These are phyloP conservation scores for Pygocentrus nattereri DNA, from an alignment of 2,797 vertebrate species.

Conservation along the genomic window DNA sequence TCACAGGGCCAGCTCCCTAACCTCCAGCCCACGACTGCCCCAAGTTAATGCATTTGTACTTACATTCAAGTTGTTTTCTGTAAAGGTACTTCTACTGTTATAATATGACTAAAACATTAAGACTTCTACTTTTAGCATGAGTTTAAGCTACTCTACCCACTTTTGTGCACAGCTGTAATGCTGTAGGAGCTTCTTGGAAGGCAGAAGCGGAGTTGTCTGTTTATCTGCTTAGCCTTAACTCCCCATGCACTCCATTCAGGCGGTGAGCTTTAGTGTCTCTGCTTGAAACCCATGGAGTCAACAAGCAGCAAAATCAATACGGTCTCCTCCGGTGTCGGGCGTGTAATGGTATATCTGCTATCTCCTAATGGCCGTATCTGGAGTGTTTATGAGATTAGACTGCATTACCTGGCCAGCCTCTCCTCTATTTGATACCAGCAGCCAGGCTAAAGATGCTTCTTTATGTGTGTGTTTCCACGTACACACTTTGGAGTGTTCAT, in stretches of 20 bases:
- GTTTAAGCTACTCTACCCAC: not conserved
- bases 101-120: too few species aligned
- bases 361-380: constrained; percentile 77
- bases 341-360: constrained; percentile 79
- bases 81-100: too few species aligned
- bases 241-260: constrained; percentile 52
- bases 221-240: constrained; percentile 45
- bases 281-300: constrained; percentile 47
- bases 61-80: too few species aligned
- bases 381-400: constrained; percentile 75
- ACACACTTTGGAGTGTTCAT: constrained; percentile 69
- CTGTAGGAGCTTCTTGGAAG: constrained; percentile 37
- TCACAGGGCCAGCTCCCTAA: too few species aligned
- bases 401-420: constrained; percentile 48
- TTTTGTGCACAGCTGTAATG: constrained; percentile 12
- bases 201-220: constrained; percentile 26
- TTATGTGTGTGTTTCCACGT: constrained; percentile 31
- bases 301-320: constrained; percentile 75
- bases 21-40: too few species aligned
- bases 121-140: not conserved
- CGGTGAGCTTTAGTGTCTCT: constrained; percentile 57
- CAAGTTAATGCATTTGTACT: too few species aligned
- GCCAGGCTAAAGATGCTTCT: constrained; percentile 23
- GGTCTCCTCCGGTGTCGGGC: constrained; percentile 64
- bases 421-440: constrained; percentile 40